Conservation (phyloP, 1,140 invertebrate genomes). For the Apis mellifera region DNA sequence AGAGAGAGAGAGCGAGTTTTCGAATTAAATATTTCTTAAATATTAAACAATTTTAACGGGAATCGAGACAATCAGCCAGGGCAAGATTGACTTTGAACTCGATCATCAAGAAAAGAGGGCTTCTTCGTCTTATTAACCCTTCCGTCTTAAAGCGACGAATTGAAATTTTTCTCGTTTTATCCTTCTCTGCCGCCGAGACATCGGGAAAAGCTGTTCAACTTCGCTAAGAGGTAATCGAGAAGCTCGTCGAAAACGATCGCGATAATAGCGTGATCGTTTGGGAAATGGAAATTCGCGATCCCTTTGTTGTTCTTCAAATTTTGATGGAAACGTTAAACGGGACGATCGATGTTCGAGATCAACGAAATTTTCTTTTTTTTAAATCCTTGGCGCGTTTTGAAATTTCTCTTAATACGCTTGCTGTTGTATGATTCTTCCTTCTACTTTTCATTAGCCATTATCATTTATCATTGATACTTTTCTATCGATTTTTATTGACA, state of each 20-base stretch:
- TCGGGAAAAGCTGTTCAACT: not conserved
- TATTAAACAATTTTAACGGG: constrained; percentile 16
- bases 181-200: not conserved
- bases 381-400: no score
- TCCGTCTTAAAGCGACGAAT: not conserved
- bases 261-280: not conserved
- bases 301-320: no score
- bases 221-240: not conserved
- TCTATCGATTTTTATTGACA: no score
- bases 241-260: not conserved
- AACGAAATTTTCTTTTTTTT: no score
- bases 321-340: no score
- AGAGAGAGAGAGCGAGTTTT: not conserved
- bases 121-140: not conserved
- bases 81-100: constrained; percentile 17
- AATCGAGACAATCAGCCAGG: not conserved
- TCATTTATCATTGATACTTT: no score
- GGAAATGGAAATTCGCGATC: no score
- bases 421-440: no score
- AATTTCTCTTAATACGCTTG: no score
- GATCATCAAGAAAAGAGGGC: not conserved
- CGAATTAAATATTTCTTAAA: constrained; percentile 13
- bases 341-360: no score
- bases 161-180: constrained; percentile 1
- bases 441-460: no score